These are phyloP conservation scores for Euschistus heros DNA, from an alignment of 1,140 invertebrate genomes.

Conservation along the genomic window DNA sequence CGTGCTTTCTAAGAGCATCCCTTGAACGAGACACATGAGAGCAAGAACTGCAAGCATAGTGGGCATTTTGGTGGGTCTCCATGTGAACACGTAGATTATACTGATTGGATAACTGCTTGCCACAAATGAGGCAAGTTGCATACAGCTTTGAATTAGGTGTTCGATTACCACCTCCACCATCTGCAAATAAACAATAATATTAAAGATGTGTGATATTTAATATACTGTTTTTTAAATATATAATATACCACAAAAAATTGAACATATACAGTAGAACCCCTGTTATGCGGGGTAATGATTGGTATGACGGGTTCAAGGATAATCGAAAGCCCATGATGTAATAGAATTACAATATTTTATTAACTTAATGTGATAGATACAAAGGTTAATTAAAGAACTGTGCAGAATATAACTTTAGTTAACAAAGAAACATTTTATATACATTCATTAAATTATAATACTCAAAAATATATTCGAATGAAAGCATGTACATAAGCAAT, in stretches of 20 bases:
- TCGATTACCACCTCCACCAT: conserved; percentile 12
- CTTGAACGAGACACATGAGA: conserved; percentile 72
- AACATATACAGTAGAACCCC: no score
- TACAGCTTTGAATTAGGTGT: conserved; percentile 38
- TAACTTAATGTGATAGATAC: no score
- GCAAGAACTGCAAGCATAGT: conserved; percentile 69
- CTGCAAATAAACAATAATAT: not conserved
- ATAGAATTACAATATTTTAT: no score
- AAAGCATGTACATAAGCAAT: no score
- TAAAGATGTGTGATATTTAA: not conserved
- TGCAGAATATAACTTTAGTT: no score
- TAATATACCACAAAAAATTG: not conserved
- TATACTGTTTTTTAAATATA: not conserved
- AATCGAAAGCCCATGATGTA: no score
- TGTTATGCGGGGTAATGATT: no score
- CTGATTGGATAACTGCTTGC: conserved; percentile 78
- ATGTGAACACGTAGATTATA: conserved; percentile 81
- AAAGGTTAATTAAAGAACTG: no score
- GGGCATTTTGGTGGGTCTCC: conserved; percentile 76
- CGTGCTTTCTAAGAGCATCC: conserved; percentile 76
- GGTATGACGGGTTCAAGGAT: no score
- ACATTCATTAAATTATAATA: no score
- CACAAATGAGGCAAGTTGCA: conserved; percentile 72
- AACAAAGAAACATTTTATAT: no score
- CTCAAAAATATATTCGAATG: no score